Percentiles rank a stretch among this genome's conserved stretches.
Evolutionary conservation across 2,113 vertebrate species (phyloP).

Genomic region (Apistogramma diplotaenia): DNA sequence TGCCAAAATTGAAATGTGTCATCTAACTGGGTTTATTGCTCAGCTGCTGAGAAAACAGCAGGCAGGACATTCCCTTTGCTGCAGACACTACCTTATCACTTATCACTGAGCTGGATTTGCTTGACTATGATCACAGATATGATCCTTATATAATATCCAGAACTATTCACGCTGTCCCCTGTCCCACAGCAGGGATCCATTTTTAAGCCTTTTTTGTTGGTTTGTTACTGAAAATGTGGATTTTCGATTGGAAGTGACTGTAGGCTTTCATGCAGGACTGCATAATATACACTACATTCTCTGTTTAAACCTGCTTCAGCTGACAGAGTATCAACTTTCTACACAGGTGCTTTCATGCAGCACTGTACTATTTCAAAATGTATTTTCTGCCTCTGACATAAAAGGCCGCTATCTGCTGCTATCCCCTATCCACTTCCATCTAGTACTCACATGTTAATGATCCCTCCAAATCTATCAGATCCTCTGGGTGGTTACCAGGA

Average conservation of each 20-base stretch:
- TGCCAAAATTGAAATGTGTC: conserved; percentile 3
- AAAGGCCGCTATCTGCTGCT: background rate
- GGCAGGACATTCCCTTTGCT: conserved; percentile 8
- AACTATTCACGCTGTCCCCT: background rate
- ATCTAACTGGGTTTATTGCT: conserved; percentile 37
- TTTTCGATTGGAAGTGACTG: background rate
- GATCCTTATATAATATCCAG: conserved; percentile 60
- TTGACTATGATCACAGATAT: conserved; percentile 28
- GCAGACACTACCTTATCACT: conserved; percentile 59
- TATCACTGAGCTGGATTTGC: conserved; percentile 57
- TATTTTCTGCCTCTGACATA: background rate
- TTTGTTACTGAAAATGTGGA: background rate
- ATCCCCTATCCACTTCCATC: background rate
- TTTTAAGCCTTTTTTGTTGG: background rate
- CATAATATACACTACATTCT: background rate
- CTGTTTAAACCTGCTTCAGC: background rate
- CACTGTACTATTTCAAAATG: background rate
- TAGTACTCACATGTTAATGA: conserved; percentile 75
- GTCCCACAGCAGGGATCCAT: rapidly evolving
- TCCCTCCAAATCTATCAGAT: conserved; percentile 45
- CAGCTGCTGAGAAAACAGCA: conserved; percentile 8
- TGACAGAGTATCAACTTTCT: background rate
- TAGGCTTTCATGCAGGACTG: background rate
- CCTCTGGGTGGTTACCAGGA: conserved; percentile 22
- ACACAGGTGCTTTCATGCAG: background rate